Evolutionary conservation across 2,113 vertebrate genomes (phyloP).

Genomic region (Epinephelus moara): DNA sequence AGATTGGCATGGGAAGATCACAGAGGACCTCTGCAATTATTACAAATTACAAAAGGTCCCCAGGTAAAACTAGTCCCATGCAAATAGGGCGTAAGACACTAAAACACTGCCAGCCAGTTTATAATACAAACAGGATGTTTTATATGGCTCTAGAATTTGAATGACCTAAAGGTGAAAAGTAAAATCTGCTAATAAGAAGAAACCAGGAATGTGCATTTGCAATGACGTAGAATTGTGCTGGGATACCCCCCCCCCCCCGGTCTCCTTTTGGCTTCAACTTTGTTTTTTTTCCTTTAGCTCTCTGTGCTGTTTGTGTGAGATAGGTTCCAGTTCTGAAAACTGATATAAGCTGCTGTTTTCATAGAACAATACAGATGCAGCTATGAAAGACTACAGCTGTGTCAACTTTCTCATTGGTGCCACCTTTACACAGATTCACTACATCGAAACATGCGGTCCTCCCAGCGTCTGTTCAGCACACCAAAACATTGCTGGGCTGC

Average conservation of each 20-base stretch:
- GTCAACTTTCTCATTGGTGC: background rate
- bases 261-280: too few species aligned
- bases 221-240: too few species aligned
- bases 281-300: background rate
- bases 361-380: background rate
- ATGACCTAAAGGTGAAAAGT: background rate
- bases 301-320: background rate
- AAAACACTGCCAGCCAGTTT: too few species aligned
- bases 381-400: background rate
- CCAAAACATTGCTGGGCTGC: slow-evolving; percentile 14
- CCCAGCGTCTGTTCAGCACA: background rate
- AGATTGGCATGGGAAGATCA: too few species aligned
- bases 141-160: background rate
- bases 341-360: background rate
- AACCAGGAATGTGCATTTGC: too few species aligned
- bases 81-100: background rate
- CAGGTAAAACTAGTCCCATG: too few species aligned
- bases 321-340: too few species aligned
- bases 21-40: too few species aligned
- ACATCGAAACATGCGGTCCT: background rate
- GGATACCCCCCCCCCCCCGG: too few species aligned
- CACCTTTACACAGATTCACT: background rate
- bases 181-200: background rate
- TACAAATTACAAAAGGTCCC: too few species aligned
- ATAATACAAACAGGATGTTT: background rate